phyloP scores from a whole-genome alignment of 1,140 invertebrate genomes.

The Drosophila nasuta region DNA sequence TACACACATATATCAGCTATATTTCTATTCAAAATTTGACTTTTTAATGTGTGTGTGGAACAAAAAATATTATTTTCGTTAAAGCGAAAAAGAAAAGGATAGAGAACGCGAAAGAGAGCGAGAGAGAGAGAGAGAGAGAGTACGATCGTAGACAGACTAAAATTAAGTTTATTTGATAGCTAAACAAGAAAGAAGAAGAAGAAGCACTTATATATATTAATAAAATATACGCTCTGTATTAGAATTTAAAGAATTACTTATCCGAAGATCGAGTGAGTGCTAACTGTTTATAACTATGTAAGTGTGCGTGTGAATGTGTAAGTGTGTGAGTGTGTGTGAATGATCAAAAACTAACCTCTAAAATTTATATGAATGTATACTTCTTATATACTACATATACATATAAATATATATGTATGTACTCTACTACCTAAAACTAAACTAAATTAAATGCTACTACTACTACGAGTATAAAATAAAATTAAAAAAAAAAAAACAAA shows the following conservation, averaged over 20 bases:
- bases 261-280: slow-evolving; percentile 33
- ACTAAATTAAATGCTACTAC: slow-evolving; percentile 58
- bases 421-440: slow-evolving; percentile 45
- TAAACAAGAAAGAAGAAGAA: slow-evolving; percentile 9
- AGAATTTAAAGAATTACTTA: slow-evolving; percentile 25
- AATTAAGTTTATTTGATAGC: slow-evolving; percentile 42
- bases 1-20: slow-evolving; percentile 9
- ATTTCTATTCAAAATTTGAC: neutral
- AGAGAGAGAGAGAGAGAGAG: slow-evolving; percentile 5
- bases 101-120: neutral
- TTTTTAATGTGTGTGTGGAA: slow-evolving; percentile 23
- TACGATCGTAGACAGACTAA: slow-evolving; percentile 31
- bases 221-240: slow-evolving; percentile 21
- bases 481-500: neutral
- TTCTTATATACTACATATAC: slow-evolving; percentile 21
- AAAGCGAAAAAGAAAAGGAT: slow-evolving; percentile 15
- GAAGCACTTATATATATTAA: slow-evolving; percentile 24
- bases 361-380: slow-evolving; percentile 70
- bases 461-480: slow-evolving; percentile 17
- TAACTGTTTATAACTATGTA: slow-evolving; percentile 45
- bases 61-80: slow-evolving; percentile 45
- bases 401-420: slow-evolving; percentile 36
- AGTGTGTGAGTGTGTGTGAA: slow-evolving; percentile 23
- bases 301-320: slow-evolving; percentile 21
- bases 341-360: slow-evolving; percentile 35